Evolutionary conservation across 2,797 vertebrate genomes (phyloP), one percentile per base, ranked within the genome.

Genomic region (Sphaeramia orbicularis): DNA sequence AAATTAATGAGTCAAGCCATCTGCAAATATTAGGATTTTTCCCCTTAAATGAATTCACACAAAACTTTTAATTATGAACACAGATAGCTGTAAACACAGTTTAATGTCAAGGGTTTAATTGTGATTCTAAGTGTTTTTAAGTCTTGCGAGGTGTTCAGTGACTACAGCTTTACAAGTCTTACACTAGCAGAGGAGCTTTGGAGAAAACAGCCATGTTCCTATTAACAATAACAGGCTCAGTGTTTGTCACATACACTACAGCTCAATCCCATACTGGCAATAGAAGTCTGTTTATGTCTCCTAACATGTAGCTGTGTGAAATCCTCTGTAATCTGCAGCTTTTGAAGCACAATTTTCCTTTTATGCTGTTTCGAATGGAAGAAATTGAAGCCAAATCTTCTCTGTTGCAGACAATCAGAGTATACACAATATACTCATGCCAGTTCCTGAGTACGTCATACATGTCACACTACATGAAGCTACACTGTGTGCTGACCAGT

Each of bases 291-390:
- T 73, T 69, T 48, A 70, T 58, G n/a, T 60, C 14, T 32, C 42
- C 44, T 68, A 64, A 70, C 75, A 76, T 78, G 71, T 59, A 58
- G 74, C 68, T 53, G 42, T 64, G 52, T 57, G 53, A 88, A 89
- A 91, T 88, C 87, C 79, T 50, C 68, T 66, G 60, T 92, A 90
- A 90, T 88, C 84, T 86, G 65, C 68, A 16, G 71, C 73, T 65
- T 55, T 82, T 86, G 75, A 80, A 38, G 38, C 53, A 27, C 52
- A 50, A 6, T 47, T 80, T 65, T 43, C 59, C 54, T 56, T 76
- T 73, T 57, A 36, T 52, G 53, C 48, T n/a, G 49, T 78, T 84
- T 73, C 64, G 68, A 78, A 84, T 70, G 24, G 53, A 27, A 51
- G 9, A 61, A 81, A 61, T 51, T 30, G 32, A 71, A n/a, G 57